These are phyloP conservation scores for Molanna angustata DNA, from an alignment of 2,888 invertebrate species.

Conservation along the genomic window DNA sequence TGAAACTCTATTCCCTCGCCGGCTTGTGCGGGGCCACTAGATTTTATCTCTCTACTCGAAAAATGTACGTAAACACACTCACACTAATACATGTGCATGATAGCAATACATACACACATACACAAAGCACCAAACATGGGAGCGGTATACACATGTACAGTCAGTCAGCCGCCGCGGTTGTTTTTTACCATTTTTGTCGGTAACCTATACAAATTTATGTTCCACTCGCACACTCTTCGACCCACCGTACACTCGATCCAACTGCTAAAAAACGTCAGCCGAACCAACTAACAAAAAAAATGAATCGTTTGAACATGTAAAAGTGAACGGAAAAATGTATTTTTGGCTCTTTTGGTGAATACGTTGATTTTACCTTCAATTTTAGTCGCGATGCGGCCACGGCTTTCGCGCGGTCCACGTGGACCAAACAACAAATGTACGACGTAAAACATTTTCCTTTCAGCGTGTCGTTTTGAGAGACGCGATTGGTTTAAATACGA, in stretches of 20 bases:
- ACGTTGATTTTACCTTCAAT: background rate
- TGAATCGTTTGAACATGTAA: background rate
- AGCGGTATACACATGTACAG: constrained; percentile 24
- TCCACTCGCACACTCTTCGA: constrained; percentile 31
- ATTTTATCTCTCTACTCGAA: constrained; percentile 32
- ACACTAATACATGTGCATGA: no score
- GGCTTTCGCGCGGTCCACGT: constrained; percentile 35
- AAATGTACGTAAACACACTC: constrained; percentile 30
- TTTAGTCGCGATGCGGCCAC: background rate
- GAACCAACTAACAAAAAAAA: no score
- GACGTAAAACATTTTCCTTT: constrained; percentile 35
- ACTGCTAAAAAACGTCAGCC: no score
- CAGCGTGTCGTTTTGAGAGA: constrained; percentile 27
- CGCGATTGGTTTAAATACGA: constrained; percentile 42
- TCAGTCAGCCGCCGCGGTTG: constrained; percentile 29
- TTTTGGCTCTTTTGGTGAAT: constrained; percentile 5
- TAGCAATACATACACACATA: no score
- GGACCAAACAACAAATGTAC: constrained; percentile 35
- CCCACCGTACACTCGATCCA: constrained; percentile 27
- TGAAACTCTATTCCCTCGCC: constrained; percentile 32
- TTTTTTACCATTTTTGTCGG: constrained; percentile 31
- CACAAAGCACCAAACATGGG: no score
- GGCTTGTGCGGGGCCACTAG: constrained; percentile 31
- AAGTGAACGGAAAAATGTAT: background rate
- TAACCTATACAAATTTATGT: constrained; percentile 33